phyloP scores from a whole-genome alignment of 53 echinoderm and acorn worm species.

The Crossaster papposus region DNA sequence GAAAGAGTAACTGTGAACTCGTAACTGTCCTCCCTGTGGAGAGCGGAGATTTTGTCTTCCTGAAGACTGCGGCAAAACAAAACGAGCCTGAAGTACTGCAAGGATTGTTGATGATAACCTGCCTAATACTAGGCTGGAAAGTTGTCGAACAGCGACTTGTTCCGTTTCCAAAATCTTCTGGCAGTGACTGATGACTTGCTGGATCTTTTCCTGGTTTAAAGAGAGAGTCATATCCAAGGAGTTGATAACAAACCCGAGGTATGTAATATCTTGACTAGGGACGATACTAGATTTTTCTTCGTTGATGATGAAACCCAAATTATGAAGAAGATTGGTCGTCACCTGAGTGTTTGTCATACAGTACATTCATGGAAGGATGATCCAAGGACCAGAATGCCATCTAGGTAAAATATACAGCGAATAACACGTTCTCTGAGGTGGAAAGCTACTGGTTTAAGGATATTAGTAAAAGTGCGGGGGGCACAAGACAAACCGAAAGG shows the following conservation, averaged over 20 bases:
- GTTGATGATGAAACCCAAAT: not conserved
- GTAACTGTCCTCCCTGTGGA: not conserved
- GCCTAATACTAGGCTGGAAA: not conserved
- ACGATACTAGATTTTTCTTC: not conserved
- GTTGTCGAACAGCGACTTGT: not conserved
- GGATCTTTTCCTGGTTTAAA: not conserved
- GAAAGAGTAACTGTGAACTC: not conserved
- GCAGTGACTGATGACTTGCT: too few relatives aligned
- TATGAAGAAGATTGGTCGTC: not conserved
- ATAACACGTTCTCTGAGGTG: not conserved
- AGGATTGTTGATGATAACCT: not conserved
- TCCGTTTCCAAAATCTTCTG: not conserved
- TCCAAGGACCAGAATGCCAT: not conserved
- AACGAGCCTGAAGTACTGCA: not conserved
- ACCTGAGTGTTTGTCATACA: not conserved
- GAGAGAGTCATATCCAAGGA: not conserved
- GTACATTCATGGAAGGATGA: not conserved
- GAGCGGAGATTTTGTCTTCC: slow-evolving; percentile 9
- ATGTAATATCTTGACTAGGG: not conserved
- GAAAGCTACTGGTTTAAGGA: not conserved
- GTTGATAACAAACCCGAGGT: not conserved
- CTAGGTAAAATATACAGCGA: slow-evolving; percentile 6
- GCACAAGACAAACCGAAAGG: slow-evolving; percentile 2
- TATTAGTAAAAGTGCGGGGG: slow-evolving; percentile 4
- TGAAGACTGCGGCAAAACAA: slow-evolving; percentile 24